phyloP scores from a whole-genome alignment of 2,113 vertebrate genomes.

The Varanus komodoensis region DNA sequence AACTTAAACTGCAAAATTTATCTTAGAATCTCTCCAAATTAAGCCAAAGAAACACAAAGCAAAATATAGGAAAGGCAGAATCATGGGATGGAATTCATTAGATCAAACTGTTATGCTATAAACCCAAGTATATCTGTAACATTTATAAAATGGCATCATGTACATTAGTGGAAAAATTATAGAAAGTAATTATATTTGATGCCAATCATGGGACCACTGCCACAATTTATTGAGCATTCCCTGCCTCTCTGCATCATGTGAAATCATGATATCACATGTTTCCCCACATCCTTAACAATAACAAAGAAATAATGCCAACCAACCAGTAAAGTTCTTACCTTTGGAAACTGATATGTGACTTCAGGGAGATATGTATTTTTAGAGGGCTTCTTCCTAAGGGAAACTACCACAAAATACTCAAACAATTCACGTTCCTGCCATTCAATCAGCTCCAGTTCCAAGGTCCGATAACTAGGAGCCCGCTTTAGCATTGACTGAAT shows the following conservation, averaged over 20 bases:
- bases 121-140: no score
- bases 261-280: no score
- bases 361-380: constrained; percentile 94
- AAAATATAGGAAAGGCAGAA: neutral
- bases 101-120: no score
- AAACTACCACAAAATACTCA: constrained; percentile 98
- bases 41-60: neutral
- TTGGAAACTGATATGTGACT: constrained; percentile 98
- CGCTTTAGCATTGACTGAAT: constrained; percentile 95
- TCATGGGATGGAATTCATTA: no score
- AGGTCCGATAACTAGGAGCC: constrained; percentile 94
- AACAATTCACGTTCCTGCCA: constrained; percentile 99
- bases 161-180: no score
- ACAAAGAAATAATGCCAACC: neutral
- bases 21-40: neutral
- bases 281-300: no score
- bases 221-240: no score
- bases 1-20: neutral
- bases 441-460: constrained; percentile 97
- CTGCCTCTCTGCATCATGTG: no score
- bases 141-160: no score
- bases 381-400: constrained; percentile 95
- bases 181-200: no score
- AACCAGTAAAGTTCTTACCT: constrained; percentile 79
- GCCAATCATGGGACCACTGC: no score